Conservation (phyloP, 64 coral and sea anemone species). For the Pachyseris speciosa region DNA sequence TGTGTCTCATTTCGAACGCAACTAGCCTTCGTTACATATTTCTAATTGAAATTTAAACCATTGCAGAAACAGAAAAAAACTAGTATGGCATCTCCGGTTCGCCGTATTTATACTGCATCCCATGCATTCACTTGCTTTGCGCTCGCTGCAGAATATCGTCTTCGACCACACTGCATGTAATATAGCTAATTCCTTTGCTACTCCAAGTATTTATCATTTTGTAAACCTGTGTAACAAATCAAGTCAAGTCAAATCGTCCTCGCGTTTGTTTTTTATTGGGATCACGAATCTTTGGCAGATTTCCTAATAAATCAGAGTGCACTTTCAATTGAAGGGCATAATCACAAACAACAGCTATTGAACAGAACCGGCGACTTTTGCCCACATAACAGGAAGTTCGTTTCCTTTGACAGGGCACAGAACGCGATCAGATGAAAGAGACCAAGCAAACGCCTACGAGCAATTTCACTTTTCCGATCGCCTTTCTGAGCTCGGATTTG, state of each 20-base stretch:
- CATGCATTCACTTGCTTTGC: not conserved
- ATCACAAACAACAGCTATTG: not conserved
- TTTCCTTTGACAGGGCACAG: slow-evolving; percentile 88
- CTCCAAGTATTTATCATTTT: not conserved
- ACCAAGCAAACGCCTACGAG: slow-evolving; percentile 89
- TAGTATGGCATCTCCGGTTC: not conserved
- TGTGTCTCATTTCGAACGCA: not conserved
- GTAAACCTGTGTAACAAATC: not conserved
- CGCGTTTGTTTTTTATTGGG: not conserved
- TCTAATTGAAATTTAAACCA: not conserved
- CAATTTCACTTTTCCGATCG: slow-evolving; percentile 96
- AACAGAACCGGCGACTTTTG: not conserved
- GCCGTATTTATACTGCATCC: not conserved
- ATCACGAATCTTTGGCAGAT: not conserved
- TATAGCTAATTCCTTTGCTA: not conserved
- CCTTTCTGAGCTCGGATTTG: slow-evolving; percentile 83
- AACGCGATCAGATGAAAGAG: slow-evolving; percentile 93
- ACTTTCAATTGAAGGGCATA: not conserved
- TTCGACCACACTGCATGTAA: not conserved
- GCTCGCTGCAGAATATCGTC: too few species aligned
- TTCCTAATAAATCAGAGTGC: not conserved
- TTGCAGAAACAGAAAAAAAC: not conserved
- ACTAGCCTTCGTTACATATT: not conserved
- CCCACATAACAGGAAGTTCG: slow-evolving; percentile 36
- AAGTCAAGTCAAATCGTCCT: not conserved